Conservation (phyloP, 2,797 vertebrate species). For the Clarias fuscus region DNA sequence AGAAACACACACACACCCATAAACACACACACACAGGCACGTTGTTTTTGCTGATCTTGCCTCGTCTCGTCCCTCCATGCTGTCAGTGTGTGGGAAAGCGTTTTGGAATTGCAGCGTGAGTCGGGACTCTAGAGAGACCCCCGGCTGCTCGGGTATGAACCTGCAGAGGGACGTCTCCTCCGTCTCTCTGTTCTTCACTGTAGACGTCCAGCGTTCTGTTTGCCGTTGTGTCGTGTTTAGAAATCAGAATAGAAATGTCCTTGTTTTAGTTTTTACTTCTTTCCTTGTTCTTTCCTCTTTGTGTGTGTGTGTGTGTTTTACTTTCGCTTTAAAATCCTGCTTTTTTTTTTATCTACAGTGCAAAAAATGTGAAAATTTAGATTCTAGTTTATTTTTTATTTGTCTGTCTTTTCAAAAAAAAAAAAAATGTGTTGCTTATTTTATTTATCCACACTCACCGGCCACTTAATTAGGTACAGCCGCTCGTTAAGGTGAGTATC, state of each 20-base stretch:
- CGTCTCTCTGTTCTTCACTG: neutral
- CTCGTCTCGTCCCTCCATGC: constrained; percentile 32
- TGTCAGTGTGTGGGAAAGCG: constrained; percentile 42
- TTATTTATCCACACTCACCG: too few species aligned
- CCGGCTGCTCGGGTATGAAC: constrained; percentile 39
- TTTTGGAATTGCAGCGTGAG: constrained; percentile 37
- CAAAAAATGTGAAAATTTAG: neutral
- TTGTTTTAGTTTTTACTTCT: neutral
- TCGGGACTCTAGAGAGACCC: constrained; percentile 34
- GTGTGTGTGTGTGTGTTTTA: neutral
- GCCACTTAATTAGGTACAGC: too few species aligned
- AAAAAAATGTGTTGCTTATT: too few species aligned
- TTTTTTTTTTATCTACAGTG: neutral
- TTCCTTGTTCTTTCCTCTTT: too few species aligned
- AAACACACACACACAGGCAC: constrained; percentile 9
- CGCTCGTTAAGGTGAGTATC: too few species aligned
- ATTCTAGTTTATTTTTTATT: neutral
- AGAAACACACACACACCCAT: constrained; percentile 45
- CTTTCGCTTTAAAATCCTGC: neutral
- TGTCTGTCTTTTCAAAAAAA: too few species aligned
- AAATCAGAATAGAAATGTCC: neutral
- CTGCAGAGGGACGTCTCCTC: constrained; percentile 3
- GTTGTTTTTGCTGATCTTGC: constrained; percentile 32
- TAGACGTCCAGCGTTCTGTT: neutral
- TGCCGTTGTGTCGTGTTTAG: constrained; percentile 1